These are phyloP conservation scores for Allygus modestus DNA, from an alignment of 2,888 invertebrate species.

Conservation along the genomic window DNA sequence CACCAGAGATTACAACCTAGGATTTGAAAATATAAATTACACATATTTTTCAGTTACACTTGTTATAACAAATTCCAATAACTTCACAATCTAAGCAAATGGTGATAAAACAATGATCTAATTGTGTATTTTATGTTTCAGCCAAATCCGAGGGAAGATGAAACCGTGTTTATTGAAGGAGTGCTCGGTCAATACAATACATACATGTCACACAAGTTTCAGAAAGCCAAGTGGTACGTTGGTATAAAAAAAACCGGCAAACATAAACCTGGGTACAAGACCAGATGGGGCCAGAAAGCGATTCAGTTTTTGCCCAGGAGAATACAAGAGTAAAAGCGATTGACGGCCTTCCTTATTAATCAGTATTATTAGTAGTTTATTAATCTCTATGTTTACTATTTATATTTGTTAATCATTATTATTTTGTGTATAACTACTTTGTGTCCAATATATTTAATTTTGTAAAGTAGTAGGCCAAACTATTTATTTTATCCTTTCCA, in stretches of 20 bases:
- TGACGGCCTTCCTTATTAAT: not conserved
- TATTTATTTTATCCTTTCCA: no score
- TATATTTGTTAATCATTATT: no score
- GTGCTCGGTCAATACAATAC: conserved; percentile 78
- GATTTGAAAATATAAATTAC: no score
- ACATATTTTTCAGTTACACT: no score
- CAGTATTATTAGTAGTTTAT: conserved; percentile 7
- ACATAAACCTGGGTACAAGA: conserved; percentile 78
- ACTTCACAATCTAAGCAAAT: no score
- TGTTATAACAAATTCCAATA: no score
- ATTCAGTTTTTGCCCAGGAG: conserved; percentile 78
- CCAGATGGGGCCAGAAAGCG: conserved; percentile 79
- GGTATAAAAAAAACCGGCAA: conserved; percentile 81
- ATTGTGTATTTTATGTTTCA: conserved; percentile 71
- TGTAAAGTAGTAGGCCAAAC: no score
- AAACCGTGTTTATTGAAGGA: conserved; percentile 78
- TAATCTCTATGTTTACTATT: no score
- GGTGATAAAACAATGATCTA: conserved; percentile 66
- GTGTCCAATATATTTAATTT: no score
- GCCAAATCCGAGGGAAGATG: conserved; percentile 75
- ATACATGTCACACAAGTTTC: conserved; percentile 78
- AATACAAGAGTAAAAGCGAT: conserved; percentile 10
- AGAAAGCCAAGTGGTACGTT: conserved; percentile 79
- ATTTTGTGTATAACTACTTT: no score
- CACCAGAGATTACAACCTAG: no score